Evolutionary conservation across 1,140 invertebrate genomes (phyloP), one percentile per base, ranked within the genome.

Genomic region (Drosophila rhopaloa): DNA sequence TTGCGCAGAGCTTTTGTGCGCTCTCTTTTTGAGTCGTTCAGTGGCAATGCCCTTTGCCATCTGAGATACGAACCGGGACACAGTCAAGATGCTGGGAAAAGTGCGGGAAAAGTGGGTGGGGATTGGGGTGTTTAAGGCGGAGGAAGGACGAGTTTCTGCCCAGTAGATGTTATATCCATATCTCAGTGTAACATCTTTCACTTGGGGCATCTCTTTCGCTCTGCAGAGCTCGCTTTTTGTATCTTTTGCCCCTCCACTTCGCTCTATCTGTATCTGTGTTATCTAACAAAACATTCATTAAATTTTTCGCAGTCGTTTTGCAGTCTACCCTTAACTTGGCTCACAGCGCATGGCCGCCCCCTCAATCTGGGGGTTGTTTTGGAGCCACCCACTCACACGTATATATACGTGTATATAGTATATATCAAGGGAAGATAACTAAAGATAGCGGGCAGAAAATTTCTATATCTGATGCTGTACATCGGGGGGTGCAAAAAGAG

Each of bases 281-380:
- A 89, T 90, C 84, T 89, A 72, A 89, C 85, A 89, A 89, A 89
- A 89, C 84, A 89, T 89, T 90, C 84, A 89, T 89, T 89, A 90
- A 83, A 89, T 88, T 88, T 86, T 78, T 85, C 70, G 63, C 80
- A 77, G 62, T 70, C 68, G 63, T 61, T 61, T 72, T 57, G 13
- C 55, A 43, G 55, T 29, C 40, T 66, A 85, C 84, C 84, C 82
- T 79, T 67, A 70, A 59, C 46, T 58, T 62, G 65, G 55, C 73
- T 68, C 35, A 76, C 63, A 61, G 74, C 74, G 63, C 68, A 76
- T 74, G 63, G 79, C 65, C 38, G 65, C 65, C 76, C 66, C 59
- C 61, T 46, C 37, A 50, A 48, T 76, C 79, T 77, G 80, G 84
- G 82, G 84, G 84, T 89, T 89, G 84, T 82, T 89, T 86, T 79